Evolutionary conservation across 2,113 vertebrate genomes (phyloP), one percentile per base, ranked within the genome.

Genomic region (Phycodurus eques): DNA sequence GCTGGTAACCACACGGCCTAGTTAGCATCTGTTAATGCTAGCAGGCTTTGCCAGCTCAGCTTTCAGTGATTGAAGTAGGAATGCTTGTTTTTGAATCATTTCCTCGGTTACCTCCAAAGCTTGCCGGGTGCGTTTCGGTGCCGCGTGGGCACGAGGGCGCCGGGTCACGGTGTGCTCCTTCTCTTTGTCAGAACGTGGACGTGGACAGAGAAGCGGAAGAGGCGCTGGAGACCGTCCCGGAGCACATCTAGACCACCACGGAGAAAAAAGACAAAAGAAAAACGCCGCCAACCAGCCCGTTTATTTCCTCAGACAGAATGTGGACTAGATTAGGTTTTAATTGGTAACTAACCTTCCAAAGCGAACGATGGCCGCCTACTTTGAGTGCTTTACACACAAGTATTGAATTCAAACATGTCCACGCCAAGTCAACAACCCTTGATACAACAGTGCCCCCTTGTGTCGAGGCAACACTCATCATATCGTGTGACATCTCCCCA

Each of bases 161-260:
- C 22, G 31, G 6, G 13, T 46, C 8, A 17, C 22, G 35, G 12
- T 65, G 15, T 66, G 5, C 27, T 27, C 27, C 27, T 27, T 46
- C 14, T 64, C 10, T 64, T 64, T 47, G 63, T 46, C 80, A 94
- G 93, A 93, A 97, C 3, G 94, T 97, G 19, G 92, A 94, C 1
- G 86, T 96, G 78, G 91, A 92, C 76, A 81, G 94, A 76, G 92
- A 94, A 0, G 79, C 94, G 0, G 88, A 88, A 0, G 94, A 95
- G 20, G 95, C 96, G 0, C 63, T 96, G 14, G 84, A 92, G 78
- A 94, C 92, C 0, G 93, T 93, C 11, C 93, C 93, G 0, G 90
- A 91, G 0, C 93, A 93, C 88, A 88, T 85, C 76, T 94, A 89
- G 81, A 67, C 10, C 20, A 67, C 27, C 53, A 53, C 15, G 49